These are phyloP conservation scores for Metacarcinus magister DNA, from an alignment of 2,888 invertebrate species.

Conservation along the genomic window DNA sequence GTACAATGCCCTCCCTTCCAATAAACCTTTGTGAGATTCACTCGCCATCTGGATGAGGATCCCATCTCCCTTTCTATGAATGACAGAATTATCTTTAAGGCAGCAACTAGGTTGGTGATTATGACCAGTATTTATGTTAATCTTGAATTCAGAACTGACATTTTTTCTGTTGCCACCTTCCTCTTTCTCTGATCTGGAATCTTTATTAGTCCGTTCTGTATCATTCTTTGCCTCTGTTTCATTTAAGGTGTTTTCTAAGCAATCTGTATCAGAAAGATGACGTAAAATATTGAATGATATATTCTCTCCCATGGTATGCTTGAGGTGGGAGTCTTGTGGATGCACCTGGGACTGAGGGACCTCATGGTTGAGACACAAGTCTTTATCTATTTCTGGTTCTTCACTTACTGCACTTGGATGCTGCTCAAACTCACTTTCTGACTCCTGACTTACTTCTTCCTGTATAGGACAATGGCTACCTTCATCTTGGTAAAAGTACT, in stretches of 20 bases:
- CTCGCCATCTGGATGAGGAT: slow-evolving; percentile 10
- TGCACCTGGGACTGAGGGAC: slow-evolving; percentile 14
- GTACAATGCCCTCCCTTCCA: neutral
- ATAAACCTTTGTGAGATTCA: slow-evolving; percentile 32
- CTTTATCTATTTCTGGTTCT: neutral
- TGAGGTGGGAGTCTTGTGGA: neutral
- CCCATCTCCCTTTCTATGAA: slow-evolving; percentile 52
- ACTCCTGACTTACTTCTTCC: slow-evolving; percentile 15
- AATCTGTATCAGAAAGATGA: slow-evolving; percentile 48
- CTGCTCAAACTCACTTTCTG: slow-evolving; percentile 9
- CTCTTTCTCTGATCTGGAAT: neutral
- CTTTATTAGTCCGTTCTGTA: slow-evolving; percentile 33
- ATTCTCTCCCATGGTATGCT: slow-evolving; percentile 49
- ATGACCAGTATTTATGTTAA: neutral
- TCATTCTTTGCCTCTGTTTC: neutral
- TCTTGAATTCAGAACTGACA: slow-evolving; percentile 9
- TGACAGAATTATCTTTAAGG: slow-evolving; percentile 16
- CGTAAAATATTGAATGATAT: slow-evolving; percentile 58
- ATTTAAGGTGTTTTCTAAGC: neutral
- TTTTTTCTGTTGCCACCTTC: neutral
- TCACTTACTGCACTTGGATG: slow-evolving; percentile 15
- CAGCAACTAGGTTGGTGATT: neutral
- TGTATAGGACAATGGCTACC: neutral
- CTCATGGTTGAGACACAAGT: slow-evolving; percentile 29
- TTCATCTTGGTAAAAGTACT: slow-evolving; percentile 20